Conservation (phyloP, 2,113 vertebrate species). For the Gambusia holbrooki region DNA sequence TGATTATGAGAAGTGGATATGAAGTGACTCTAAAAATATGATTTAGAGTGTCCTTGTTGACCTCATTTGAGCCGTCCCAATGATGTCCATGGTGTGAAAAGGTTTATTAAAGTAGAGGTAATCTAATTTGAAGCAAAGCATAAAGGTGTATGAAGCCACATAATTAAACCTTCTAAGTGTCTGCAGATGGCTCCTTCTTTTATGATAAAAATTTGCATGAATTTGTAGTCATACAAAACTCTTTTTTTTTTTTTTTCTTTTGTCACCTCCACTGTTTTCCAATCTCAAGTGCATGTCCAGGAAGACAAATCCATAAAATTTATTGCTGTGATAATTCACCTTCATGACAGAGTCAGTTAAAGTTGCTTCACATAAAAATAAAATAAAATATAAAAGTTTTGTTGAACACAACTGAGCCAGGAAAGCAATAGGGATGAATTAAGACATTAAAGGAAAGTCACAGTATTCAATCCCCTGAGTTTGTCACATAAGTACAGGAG, state of each 20-base stretch:
- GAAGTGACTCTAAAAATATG: neutral
- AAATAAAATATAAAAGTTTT: neutral
- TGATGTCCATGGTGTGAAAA: neutral
- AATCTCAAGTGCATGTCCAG: neutral
- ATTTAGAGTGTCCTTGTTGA: neutral
- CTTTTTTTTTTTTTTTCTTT: neutral
- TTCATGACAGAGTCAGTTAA: neutral
- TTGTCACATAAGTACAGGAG: neutral
- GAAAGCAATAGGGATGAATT: neutral
- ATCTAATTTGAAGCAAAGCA: neutral
- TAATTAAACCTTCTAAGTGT: neutral
- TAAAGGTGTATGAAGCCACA: neutral
- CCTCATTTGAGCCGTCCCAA: neutral
- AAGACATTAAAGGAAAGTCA: too few relatives aligned
- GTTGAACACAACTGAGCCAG: neutral
- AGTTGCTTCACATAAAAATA: neutral
- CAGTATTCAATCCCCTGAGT: neutral
- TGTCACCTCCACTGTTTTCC: neutral
- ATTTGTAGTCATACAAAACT: neutral
- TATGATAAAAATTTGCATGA: neutral
- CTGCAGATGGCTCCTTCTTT: neutral
- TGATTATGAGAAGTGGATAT: neutral
- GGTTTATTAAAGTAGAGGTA: neutral
- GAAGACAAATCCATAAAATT: neutral
- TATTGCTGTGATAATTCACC: neutral